phyloP scores from a whole-genome alignment of 2,797 vertebrate genomes.

The Echiichthys vipera region DNA sequence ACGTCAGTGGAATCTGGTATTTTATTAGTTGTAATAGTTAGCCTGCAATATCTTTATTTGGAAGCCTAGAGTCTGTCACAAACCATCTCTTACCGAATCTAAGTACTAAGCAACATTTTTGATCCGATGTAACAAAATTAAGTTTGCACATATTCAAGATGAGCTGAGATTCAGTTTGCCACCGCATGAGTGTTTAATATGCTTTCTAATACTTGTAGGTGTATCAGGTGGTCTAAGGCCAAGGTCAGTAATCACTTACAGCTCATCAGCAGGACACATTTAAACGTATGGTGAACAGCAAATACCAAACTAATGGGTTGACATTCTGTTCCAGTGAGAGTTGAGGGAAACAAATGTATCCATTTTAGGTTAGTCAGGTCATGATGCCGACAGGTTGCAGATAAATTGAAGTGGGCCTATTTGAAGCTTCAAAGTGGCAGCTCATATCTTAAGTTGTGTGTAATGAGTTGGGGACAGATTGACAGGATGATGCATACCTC shows the following conservation, averaged over 20 bases:
- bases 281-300: slow-evolving; percentile 23
- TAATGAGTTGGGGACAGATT: slow-evolving; percentile 59
- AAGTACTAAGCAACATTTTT: slow-evolving; percentile 23
- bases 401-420: slow-evolving; percentile 76
- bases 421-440: slow-evolving; percentile 70
- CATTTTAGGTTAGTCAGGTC: slow-evolving; percentile 51
- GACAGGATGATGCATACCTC: slow-evolving; percentile 60
- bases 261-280: slow-evolving; percentile 9
- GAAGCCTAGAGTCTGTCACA: slow-evolving; percentile 1
- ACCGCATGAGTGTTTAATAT: neutral
- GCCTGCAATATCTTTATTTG: neutral
- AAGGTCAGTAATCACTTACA: slow-evolving; percentile 30
- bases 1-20: neutral
- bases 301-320: slow-evolving; percentile 36
- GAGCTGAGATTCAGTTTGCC: slow-evolving; percentile 27
- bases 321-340: slow-evolving; percentile 25
- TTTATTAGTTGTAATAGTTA: neutral
- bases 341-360: slow-evolving; percentile 43
- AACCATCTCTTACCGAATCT: neutral
- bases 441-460: slow-evolving; percentile 69
- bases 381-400: slow-evolving; percentile 71
- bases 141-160: slow-evolving; percentile 51
- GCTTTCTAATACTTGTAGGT: neutral
- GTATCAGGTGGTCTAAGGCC: neutral
- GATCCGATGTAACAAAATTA: slow-evolving; percentile 38